These are phyloP conservation scores for Henricia sp. DNA, from an alignment of 53 echinoderm and acorn worm genomes.

Conservation along the genomic window DNA sequence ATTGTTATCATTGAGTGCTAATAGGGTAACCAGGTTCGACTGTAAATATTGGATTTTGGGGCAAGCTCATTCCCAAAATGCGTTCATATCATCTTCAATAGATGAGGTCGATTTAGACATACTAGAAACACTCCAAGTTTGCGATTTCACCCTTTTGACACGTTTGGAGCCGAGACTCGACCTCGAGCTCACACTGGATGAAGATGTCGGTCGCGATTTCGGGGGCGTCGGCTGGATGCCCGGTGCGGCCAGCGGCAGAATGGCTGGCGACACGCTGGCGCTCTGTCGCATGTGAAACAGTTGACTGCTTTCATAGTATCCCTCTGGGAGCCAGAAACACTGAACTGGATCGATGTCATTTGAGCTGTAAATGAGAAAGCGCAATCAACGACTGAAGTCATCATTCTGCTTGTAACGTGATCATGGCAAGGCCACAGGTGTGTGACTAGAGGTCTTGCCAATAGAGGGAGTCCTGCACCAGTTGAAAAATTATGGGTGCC, in stretches of 20 bases:
- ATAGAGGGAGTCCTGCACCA: too few relatives aligned
- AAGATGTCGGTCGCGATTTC: conserved; percentile 37
- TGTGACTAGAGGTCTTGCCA: too few relatives aligned
- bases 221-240: conserved; percentile 18
- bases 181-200: conserved; percentile 45
- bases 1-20: too few relatives aligned
- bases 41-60: too few relatives aligned
- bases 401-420: too few relatives aligned
- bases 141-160: conserved; percentile 11
- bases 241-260: neutral
- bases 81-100: neutral
- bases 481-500: too few relatives aligned
- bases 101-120: neutral
- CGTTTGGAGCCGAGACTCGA: conserved; percentile 29
- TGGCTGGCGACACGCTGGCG: neutral
- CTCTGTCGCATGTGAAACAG: conserved; percentile 27
- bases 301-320: conserved; percentile 71
- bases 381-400: too few relatives aligned
- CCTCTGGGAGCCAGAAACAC: conserved; percentile 93
- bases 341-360: conserved; percentile 83
- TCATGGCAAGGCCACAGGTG: too few relatives aligned
- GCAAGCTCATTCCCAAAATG: too few relatives aligned
- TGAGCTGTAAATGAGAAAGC: conserved; percentile 78
- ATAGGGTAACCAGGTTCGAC: too few relatives aligned
- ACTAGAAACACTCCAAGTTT: conserved; percentile 12